These are phyloP conservation scores for Tenthredo distinguenda DNA, from an alignment of 2,888 invertebrate genomes.

Conservation along the genomic window DNA sequence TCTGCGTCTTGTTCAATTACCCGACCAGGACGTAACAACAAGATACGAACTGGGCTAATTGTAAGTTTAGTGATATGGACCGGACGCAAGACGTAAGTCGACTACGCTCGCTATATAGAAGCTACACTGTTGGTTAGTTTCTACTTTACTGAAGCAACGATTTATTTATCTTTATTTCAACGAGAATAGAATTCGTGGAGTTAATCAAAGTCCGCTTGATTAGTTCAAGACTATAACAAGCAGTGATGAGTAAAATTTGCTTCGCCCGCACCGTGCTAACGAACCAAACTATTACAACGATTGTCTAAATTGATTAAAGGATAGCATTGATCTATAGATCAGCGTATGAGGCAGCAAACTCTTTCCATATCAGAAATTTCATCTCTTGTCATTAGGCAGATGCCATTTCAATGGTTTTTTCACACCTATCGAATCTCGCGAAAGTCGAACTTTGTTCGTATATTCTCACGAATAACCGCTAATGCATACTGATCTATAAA, in stretches of 20 bases:
- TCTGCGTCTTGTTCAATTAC: not conserved
- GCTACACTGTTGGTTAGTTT: not conserved
- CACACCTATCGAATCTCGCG: not conserved
- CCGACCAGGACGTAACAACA: constrained; percentile 2
- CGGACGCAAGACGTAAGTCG: constrained; percentile 9
- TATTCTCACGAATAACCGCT: not conserved
- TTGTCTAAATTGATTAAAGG: not conserved
- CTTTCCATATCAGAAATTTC: not conserved
- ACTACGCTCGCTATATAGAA: not conserved
- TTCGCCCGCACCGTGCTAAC: not conserved
- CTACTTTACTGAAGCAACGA: not conserved
- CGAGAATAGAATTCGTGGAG: not conserved
- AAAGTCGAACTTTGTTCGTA: not conserved
- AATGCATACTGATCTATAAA: not conserved
- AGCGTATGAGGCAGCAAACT: not conserved
- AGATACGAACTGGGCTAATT: constrained; percentile 8
- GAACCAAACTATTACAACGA: not conserved
- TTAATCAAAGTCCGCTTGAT: not conserved
- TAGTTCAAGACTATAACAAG: not conserved
- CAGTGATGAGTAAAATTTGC: not conserved
- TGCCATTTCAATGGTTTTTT: not conserved
- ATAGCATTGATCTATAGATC: not conserved
- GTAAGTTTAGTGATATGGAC: constrained; percentile 26
- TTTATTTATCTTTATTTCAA: not conserved
- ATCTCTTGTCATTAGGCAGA: not conserved